Percentiles rank a stretch among this genome's conserved stretches.
phyloP scores from a whole-genome alignment of 2,797 vertebrate genomes.

The Trachurus trachurus region DNA sequence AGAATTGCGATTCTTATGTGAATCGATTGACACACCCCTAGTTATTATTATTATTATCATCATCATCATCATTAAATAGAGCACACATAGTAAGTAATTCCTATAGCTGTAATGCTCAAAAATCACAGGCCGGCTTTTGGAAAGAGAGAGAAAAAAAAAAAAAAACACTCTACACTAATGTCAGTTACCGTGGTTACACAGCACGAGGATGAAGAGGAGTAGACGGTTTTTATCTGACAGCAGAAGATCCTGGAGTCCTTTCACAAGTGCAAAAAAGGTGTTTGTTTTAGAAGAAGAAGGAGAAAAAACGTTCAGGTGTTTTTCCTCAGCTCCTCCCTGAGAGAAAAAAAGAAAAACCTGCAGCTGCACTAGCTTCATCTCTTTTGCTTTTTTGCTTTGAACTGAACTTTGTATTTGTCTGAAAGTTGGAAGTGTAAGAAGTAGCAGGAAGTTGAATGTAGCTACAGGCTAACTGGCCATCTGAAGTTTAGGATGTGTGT shows the following conservation, averaged over 20 bases:
- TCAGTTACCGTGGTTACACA: constrained; percentile 75
- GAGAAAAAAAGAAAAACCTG: not conserved
- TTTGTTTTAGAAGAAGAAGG: constrained; percentile 16
- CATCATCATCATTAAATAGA: not conserved
- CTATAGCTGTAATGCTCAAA: constrained; percentile 44
- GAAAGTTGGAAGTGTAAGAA: not conserved
- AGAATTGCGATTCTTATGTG: no score
- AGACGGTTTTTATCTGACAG: constrained; percentile 31
- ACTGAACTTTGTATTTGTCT: not conserved
- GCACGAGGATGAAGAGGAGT: constrained; percentile 53
- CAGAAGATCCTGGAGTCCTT: constrained; percentile 22
- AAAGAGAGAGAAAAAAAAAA: not conserved
- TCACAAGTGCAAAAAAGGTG: constrained; percentile 15
- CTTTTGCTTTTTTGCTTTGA: not conserved
- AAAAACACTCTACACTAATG: constrained; percentile 6
- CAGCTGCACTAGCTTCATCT: not conserved
- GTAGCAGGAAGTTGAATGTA: no score
- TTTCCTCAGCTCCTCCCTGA: not conserved
- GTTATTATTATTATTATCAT: no score
- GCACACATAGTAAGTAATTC: constrained; percentile 37
- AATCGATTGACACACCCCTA: no score
- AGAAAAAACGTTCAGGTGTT: constrained; percentile 7
- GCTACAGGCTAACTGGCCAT: not conserved
- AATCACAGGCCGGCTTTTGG: constrained; percentile 37
- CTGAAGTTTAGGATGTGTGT: not conserved